Evolutionary conservation across 2,797 vertebrate species (phyloP).

Genomic region (Catharus ustulatus): DNA sequence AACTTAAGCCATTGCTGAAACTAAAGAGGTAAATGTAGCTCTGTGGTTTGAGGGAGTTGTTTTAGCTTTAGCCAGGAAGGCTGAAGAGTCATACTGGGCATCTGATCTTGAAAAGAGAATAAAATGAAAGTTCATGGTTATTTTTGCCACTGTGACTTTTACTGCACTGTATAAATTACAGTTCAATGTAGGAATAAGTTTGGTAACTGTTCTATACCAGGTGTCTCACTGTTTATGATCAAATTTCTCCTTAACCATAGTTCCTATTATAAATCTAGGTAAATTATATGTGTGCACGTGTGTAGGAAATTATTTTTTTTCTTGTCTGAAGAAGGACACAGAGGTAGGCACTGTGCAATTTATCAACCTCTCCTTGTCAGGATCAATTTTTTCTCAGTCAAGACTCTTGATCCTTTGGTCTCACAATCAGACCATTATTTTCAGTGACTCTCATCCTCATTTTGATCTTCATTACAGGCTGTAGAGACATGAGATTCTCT

Average conservation of each 20-base stretch:
- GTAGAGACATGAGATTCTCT: background rate
- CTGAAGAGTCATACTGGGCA: background rate
- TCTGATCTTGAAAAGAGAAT: background rate
- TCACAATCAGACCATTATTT: background rate
- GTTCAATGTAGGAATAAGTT: background rate
- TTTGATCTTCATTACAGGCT: background rate
- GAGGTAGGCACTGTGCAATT: background rate
- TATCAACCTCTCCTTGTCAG: background rate
- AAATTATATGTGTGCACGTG: background rate
- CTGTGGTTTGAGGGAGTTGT: background rate
- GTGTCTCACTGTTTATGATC: background rate
- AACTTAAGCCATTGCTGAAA: background rate
- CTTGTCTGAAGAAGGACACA: background rate
- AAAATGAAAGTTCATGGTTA: background rate
- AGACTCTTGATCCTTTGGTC: background rate
- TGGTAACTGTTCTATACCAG: background rate
- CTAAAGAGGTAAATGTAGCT: background rate
- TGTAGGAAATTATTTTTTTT: background rate
- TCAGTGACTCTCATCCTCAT: background rate
- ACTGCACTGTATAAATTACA: background rate
- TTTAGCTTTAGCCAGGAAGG: background rate
- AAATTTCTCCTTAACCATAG: background rate
- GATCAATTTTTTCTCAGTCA: background rate
- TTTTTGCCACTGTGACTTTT: background rate
- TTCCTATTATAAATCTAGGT: background rate